A percentile compares a stretch with the other conserved stretches of the same genome.
phyloP scores from a whole-genome alignment of 1,140 invertebrate species.

The Chionoecetes opilio region DNA sequence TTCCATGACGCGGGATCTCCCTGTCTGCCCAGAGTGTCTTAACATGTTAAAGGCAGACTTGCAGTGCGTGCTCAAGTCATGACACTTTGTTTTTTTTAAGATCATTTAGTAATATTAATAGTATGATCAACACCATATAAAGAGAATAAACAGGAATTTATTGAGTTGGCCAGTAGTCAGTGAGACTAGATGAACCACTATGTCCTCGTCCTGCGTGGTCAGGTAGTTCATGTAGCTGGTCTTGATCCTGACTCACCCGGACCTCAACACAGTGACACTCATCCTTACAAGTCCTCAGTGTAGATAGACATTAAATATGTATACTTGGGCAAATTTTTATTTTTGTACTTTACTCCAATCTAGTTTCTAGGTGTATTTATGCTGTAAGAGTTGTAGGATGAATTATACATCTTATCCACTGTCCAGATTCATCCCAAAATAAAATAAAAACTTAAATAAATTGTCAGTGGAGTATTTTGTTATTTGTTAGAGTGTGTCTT shows the following conservation, averaged over 20 bases:
- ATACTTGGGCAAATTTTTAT: constrained; percentile 63
- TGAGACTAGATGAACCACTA: background rate
- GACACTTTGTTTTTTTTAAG: too few species aligned
- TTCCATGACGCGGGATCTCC: too few species aligned
- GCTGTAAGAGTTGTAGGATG: constrained; percentile 37
- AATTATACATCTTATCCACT: constrained; percentile 49
- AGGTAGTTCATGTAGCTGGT: background rate
- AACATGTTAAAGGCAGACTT: too few species aligned
- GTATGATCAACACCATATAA: background rate
- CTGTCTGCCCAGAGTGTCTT: too few species aligned
- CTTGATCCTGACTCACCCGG: background rate
- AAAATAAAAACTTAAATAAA: constrained; percentile 42
- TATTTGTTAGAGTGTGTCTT: constrained; percentile 40
- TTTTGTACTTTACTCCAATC: constrained; percentile 52
- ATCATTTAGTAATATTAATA: too few species aligned
- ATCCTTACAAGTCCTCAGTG: background rate
- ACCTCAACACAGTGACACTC: background rate
- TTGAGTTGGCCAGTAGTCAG: background rate
- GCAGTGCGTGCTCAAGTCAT: too few species aligned
- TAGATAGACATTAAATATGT: constrained; percentile 52
- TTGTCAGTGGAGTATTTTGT: constrained; percentile 56
- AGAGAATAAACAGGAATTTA: background rate
- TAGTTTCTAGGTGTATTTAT: background rate
- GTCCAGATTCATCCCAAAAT: constrained; percentile 58
- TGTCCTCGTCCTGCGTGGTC: background rate